Conservation (phyloP, 1,140 invertebrate genomes). For the Drosophila azteca region DNA sequence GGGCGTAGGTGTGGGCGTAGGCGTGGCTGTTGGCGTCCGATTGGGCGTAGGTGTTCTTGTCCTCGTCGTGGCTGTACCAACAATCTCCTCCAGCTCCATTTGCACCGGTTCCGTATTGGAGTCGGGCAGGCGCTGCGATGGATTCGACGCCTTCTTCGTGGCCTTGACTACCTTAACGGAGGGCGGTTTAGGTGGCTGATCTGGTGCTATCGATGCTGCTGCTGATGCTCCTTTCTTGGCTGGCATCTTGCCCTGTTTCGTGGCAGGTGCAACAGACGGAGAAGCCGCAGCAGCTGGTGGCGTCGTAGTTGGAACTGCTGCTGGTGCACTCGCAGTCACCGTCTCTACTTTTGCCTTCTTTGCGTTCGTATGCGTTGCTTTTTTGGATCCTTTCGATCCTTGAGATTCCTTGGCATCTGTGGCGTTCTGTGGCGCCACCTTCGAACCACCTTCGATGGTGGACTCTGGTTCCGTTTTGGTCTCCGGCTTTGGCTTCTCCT, state of each 20-base stretch:
- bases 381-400: slow-evolving; percentile 32
- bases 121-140: slow-evolving; percentile 29
- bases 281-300: not conserved
- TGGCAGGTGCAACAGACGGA: not conserved
- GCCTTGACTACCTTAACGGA: slow-evolving; percentile 13
- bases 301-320: not conserved
- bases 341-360: slow-evolving; percentile 50
- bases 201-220: slow-evolving; percentile 15
- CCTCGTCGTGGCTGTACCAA: slow-evolving; percentile 22
- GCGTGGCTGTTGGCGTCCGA: slow-evolving; percentile 18
- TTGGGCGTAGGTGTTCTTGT: slow-evolving; percentile 9
- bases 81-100: slow-evolving; percentile 79
- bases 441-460: slow-evolving; percentile 19
- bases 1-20: slow-evolving; percentile 24
- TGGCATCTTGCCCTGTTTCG: slow-evolving; percentile 27
- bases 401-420: slow-evolving; percentile 28
- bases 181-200: slow-evolving; percentile 2
- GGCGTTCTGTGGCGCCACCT: slow-evolving; percentile 18
- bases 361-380: slow-evolving; percentile 7
- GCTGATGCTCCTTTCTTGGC: slow-evolving; percentile 19
- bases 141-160: slow-evolving; percentile 18
- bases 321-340: not conserved
- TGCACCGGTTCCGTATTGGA: slow-evolving; percentile 77
- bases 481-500: slow-evolving; percentile 14
- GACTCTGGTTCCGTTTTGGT: slow-evolving; percentile 13